Evolutionary conservation across 2,888 invertebrate species (phyloP).

Genomic region (Amphipoea lucens): DNA sequence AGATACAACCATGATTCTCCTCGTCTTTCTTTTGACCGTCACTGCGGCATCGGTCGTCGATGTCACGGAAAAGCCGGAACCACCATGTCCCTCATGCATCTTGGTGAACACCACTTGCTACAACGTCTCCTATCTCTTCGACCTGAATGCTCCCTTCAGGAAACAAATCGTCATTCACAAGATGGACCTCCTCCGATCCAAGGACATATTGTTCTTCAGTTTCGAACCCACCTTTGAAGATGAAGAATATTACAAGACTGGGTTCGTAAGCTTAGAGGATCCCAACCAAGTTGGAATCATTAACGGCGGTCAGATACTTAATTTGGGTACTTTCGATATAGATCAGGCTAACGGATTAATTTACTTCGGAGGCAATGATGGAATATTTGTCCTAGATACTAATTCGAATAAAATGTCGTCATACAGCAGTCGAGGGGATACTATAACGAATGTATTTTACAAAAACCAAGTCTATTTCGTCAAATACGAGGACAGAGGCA

Average conservation of each 20-base stretch:
- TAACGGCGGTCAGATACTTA: conserved; percentile 71
- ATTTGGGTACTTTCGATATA: conserved; percentile 84
- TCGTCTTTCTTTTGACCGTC: conserved; percentile 68
- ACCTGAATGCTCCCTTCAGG: conserved; percentile 81
- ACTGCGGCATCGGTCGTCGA: conserved; percentile 65
- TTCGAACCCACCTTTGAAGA: conserved; percentile 83
- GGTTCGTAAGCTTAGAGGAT: conserved; percentile 79
- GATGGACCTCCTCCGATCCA: conserved; percentile 76
- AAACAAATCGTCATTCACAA: conserved; percentile 79
- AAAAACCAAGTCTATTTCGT: conserved; percentile 82
- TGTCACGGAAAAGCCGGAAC: conserved; percentile 31
- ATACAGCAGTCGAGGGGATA: conserved; percentile 82
- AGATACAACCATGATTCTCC: conserved; percentile 72
- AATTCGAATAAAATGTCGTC: conserved; percentile 72
- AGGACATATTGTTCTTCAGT: conserved; percentile 80
- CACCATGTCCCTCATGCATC: conserved; percentile 76
- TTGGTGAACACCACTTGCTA: conserved; percentile 77
- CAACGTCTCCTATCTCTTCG: conserved; percentile 77
- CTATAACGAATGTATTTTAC: conserved; percentile 78
- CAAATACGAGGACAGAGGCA: conserved; percentile 73
- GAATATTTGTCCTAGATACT: conserved; percentile 77
- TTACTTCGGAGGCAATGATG: conserved; percentile 84
- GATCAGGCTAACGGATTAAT: conserved; percentile 80
- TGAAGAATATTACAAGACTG: conserved; percentile 82
- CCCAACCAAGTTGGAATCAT: conserved; percentile 71